Base-by-base conservation (phyloP, 2,113 vertebrate species). In the Hypocryptadius cinnamomeus region DNA sequence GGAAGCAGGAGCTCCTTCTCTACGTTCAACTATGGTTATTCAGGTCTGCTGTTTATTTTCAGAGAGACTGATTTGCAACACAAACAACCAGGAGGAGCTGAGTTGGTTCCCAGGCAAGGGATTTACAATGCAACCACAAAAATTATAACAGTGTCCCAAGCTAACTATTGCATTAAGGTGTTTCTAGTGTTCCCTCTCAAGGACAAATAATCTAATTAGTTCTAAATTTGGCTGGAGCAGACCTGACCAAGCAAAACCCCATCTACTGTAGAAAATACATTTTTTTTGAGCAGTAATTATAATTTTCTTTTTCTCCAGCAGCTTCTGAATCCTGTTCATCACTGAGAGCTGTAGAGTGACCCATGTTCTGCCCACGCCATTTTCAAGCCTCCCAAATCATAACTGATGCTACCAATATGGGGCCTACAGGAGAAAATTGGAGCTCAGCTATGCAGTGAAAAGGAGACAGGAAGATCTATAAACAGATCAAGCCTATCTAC, bases 281-380 rank as follows among this genome's bases (percentile, higher is more conserved):
- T 33, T 18, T 37, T 30, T 92, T 54, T 8, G 8, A 56, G 31
- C 1, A 1, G 40, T 33, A 85, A 68, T 83, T 70, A 64, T 85
- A 24, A 57, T 60, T 60, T 85, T 35, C 74, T 87, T 47, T 50
- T 65, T 61, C 59, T 39, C 37, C 60, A 80, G 47, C 40, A 91
- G 82, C 31, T 80, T 91, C 59, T 83, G 47, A 89, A 64, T 65
- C 56, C 50, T 53, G 17, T 25, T 73, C 33, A 27, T 48, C 57
- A 23, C 53, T 33, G 31, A 90, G 44, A 80, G 37, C 54, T 57
- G 25, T 0, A 3, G 45, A 72, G 51, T 8, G 30, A 59, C 25
- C 44, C 9, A 13, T 9, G 13, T 48, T 81, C 40, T 87, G n/a
- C 53, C 33, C 57, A 50, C 0, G 0, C 1, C 0, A 5, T 68